Base-by-base conservation (phyloP, 2,113 vertebrate species). In the Prionailurus bengalensis region DNA sequence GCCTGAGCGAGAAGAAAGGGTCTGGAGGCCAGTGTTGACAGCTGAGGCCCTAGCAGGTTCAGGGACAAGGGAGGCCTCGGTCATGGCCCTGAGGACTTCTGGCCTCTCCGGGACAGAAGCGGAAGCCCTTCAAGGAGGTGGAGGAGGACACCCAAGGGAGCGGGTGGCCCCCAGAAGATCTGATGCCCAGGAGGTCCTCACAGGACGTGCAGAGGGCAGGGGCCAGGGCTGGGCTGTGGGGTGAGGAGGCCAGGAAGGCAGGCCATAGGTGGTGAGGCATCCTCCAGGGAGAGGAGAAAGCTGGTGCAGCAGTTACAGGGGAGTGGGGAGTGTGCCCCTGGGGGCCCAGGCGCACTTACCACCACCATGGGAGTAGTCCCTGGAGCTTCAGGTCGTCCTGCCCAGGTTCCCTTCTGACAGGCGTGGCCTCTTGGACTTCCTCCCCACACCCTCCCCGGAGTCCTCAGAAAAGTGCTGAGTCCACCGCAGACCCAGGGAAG, bases 391-490 rank as follows among this genome's bases (percentile, higher is more conserved):
- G 4, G 31, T 82, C 61, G 9, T 3, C 55, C 48, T 81, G 27
- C 51, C n/a, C n/a, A 14, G 66, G 16, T 31, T 68, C 71, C 36
- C 19, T 8, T 5, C n/a, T 29, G 1, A 48, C 27, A 31, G 42
- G 71, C 3, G 0, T 1, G 16, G 6, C 9, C 25, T 31, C 36
- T 29, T 42, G 36, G 61, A n/a, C 33, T 36, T 33, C 84, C 61
- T 83, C 39, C 80, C 55, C 16, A 39, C 58, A 29, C 51, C 79
- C 21, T 68, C 27, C 23, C 29, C 73, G 53, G 42, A 55, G 83
- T 0, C 0, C 79, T 92, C 61, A 9, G 71, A 36, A 88, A 93
- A 97, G 71, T 82, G 78, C 82, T 91, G 96, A 96, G 78, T n/a
- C 51, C 66, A 29, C 33, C 66, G 36, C 33, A 23, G 17, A 23